Base-by-base conservation (phyloP, 2,888 invertebrate genomes). In the Chelonus formosanus region DNA sequence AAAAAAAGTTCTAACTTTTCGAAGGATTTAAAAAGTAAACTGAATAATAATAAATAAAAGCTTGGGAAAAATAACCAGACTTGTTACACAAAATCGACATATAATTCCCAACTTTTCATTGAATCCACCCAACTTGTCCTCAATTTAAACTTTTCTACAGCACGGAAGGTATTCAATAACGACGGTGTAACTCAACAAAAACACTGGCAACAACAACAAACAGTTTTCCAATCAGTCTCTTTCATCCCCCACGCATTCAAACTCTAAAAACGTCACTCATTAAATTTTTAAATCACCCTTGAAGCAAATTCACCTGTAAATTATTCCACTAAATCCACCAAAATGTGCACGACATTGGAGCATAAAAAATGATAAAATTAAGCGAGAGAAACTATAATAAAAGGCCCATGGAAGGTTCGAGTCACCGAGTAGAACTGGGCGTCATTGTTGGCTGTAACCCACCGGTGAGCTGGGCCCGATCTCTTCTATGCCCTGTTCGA, bases 401-500 rank as follows among this genome's bases (percentile, higher is more conserved):
- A 44, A 8, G 35, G 35, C 59, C 70, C 68, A 71, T 58, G 68
- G 63, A 57, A 70, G 20, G 74, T 71, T 68, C 78, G 80, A 76
- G 71, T 71, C 70, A 71, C 72, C 78, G 80, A 73, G 78, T 74
- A 76, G 71, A 77, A 82, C 83, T 82, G 82, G 80, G 81, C 82
- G 80, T 83, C 80, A 83, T 82, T 82, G 82, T 81, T 76, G 77
- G 74, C 71, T 70, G 73, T 74, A 73, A 72, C 74, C 74, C 74
- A 74, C 67, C 72, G 73, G 70, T 67, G 71, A 69, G 71, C 70
- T 67, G 72, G 67, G 76, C 75, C 80, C 80, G 80, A 80, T 82
- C 79, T 79, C 80, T 78, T 76, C 75, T 78, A 80, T 75, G 70
- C 74, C 70, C 43, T 31, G 60, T 81, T 80, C 76, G 71, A 60